A percentile compares a stretch with the other conserved stretches of the same genome.
These are phyloP conservation scores for Eledone cirrhosa DNA, from an alignment of 2,888 invertebrate species.

Conservation along the genomic window DNA sequence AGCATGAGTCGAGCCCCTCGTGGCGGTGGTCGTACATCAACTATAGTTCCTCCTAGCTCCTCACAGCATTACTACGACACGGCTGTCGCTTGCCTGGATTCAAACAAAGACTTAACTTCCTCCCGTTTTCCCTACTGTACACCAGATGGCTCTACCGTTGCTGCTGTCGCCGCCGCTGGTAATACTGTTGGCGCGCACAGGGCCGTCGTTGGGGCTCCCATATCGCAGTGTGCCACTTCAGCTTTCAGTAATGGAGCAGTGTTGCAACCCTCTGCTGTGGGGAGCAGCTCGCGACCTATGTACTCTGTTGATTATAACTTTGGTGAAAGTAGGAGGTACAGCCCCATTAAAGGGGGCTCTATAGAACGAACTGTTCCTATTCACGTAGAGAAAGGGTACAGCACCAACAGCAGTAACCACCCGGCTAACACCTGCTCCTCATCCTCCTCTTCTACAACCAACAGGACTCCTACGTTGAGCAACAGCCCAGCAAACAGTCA, in stretches of 20 bases:
- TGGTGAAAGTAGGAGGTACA: background rate
- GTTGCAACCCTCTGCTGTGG: background rate
- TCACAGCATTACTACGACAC: slow-evolving; percentile 10
- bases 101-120: slow-evolving; percentile 9
- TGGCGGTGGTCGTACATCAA: background rate
- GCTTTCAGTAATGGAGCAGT: slow-evolving; percentile 20
- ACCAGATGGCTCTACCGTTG: too few relatives aligned
- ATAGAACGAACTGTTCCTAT: slow-evolving; percentile 24
- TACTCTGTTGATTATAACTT: slow-evolving; percentile 3
- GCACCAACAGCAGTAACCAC: background rate
- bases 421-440: background rate
- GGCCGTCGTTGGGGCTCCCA: background rate
- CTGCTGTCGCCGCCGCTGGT: background rate
- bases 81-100: slow-evolving; percentile 18
- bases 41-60: background rate
- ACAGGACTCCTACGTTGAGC: background rate
- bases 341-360: slow-evolving; percentile 1
- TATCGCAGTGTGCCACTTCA: background rate
- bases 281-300: slow-evolving; percentile 2
- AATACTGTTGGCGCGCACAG: background rate
- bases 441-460: background rate
- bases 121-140: background rate
- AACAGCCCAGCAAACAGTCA: slow-evolving; percentile 1
- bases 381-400: background rate
- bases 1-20: slow-evolving; percentile 10